Base-by-base conservation (phyloP, 2,888 invertebrate species). In the Lithosia quadra region DNA sequence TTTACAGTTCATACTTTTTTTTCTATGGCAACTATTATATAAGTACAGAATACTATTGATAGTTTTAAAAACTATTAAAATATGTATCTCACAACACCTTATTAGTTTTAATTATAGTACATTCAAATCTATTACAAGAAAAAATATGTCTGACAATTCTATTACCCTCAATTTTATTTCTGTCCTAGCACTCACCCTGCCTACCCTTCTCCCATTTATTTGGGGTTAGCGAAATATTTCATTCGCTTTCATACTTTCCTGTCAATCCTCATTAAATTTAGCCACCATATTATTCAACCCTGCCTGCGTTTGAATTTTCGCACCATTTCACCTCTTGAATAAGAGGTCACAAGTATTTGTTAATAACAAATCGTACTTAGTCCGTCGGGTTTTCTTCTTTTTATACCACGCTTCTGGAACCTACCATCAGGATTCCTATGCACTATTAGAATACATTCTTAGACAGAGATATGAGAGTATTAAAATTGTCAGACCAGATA, bases 61-160 rank as follows among this genome's bases (percentile, higher is more conserved):
- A 82, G 82, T 82, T 80, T 78, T 72, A 75, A 68, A 80, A 80
- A 80, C 80, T 80, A 80, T 80, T 80, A 65, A 75, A 74, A 68
- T 80, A 80, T 80, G 71, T 73, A 68, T 82, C 21, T 80, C 79
- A 82, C 79, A 82, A 80, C 82, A 82, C 79, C 82, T 77, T 74
- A 71, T 67, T 72, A 73, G 34, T 74, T 71, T 65, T 59, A 79
- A 78, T 72, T 76, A 75, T 72, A 80, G 73, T 80, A 77, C 82
- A 77, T 76, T 74, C 10, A 72, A 71, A 72, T 68, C 66, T 68
- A 72, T 72, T 78, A 69, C 62, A 57, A 71, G 65, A 67, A 69
- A 80, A 76, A 68, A 65, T 68, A 15, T 60, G 63, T 65, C 74
- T 67, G 73, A 62, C 61, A 73, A 57, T 60, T 75, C 70, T 68